These are phyloP conservation scores for Kuschelorhynchus macadamiae DNA, from an alignment of 2,888 invertebrate species.

Conservation along the genomic window DNA sequence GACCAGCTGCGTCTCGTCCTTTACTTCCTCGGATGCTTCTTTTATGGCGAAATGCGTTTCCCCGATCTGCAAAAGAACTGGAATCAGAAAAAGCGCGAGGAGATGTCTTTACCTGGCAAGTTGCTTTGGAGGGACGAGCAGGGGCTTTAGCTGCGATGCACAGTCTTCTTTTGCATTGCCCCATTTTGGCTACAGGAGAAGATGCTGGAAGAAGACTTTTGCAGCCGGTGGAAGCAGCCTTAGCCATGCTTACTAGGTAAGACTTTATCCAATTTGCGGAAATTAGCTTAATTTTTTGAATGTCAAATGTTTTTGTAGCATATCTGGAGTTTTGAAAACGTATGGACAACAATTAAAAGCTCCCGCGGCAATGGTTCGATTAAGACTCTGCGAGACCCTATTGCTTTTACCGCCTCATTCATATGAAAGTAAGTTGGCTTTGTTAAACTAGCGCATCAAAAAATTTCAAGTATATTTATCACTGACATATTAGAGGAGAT, in stretches of 20 bases:
- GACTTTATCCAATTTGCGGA: constrained; percentile 53
- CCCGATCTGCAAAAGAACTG: constrained; percentile 94
- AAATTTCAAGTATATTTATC: no score
- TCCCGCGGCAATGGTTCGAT: constrained; percentile 92
- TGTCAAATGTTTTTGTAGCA: constrained; percentile 71
- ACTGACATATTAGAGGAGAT: no score
- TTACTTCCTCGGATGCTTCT: constrained; percentile 93
- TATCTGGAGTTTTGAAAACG: constrained; percentile 86
- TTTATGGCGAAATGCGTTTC: constrained; percentile 98
- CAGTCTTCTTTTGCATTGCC: constrained; percentile 92
- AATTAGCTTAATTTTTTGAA: no score
- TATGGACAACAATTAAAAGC: constrained; percentile 95
- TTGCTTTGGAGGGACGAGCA: constrained; percentile 95
- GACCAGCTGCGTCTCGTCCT: constrained; percentile 92
- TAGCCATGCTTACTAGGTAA: constrained; percentile 95
- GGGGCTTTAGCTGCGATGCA: constrained; percentile 97
- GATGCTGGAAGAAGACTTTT: constrained; percentile 92
- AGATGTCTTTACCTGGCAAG: constrained; percentile 99
- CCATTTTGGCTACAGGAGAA: constrained; percentile 86
- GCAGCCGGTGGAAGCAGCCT: constrained; percentile 94
- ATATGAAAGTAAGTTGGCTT: constrained; percentile 80
- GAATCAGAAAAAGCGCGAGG: constrained; percentile 97
- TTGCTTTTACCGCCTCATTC: constrained; percentile 83
- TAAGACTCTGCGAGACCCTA: constrained; percentile 92
- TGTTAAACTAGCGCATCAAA: no score